Percentiles rank a stretch among this genome's conserved stretches.
These are phyloP conservation scores for Myotis brandtii DNA, from an alignment of 2,113 vertebrate genomes.

Conservation along the genomic window DNA sequence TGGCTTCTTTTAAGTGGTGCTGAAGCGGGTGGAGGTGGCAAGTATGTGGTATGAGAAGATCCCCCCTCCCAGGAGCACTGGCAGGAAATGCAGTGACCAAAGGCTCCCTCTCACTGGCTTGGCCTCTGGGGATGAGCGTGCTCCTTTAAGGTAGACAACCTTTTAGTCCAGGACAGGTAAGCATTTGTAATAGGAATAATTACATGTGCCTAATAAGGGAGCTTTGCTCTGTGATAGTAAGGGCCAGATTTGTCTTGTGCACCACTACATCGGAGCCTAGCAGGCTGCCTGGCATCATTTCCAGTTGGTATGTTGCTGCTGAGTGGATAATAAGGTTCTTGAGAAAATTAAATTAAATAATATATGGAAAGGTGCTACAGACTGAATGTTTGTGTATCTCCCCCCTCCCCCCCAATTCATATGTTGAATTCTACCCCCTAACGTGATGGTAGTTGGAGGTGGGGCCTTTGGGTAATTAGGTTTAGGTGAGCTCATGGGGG, in stretches of 20 bases:
- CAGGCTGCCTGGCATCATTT: neutral
- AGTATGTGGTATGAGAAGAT: neutral
- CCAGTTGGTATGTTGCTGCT: neutral
- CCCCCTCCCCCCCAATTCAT: neutral
- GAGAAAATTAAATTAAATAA: neutral
- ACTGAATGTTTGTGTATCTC: neutral
- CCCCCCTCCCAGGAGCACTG: neutral
- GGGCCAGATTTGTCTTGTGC: neutral
- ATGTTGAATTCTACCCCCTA: neutral
- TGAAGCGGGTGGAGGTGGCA: accelerated
- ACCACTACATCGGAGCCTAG: neutral
- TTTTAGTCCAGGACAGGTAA: neutral
- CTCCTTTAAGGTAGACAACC: neutral
- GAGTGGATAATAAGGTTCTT: neutral
- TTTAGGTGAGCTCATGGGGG: neutral
- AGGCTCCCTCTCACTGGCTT: neutral
- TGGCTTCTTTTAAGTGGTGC: no score
- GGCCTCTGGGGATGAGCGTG: neutral
- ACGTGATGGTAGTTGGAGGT: neutral
- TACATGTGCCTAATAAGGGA: neutral
- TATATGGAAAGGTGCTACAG: neutral
- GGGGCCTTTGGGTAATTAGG: neutral
- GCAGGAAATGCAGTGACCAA: neutral
- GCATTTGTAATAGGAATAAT: neutral
- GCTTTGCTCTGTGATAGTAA: neutral